Evolutionary conservation across 2,113 vertebrate species (phyloP), one percentile per base, ranked within the genome.

Genomic region (Marmota monax): DNA sequence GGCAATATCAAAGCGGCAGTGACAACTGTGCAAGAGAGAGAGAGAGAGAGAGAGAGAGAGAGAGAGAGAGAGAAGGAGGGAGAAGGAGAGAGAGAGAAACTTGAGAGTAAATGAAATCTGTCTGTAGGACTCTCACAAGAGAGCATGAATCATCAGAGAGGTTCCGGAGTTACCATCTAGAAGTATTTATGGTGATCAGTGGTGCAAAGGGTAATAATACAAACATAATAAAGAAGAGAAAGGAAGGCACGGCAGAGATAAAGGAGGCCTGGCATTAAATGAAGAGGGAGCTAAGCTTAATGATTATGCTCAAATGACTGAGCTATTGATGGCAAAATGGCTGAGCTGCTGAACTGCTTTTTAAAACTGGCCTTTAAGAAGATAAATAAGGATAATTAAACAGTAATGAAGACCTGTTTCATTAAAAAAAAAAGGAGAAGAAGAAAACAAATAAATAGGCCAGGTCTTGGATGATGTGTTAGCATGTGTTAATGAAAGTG

Each of bases 341-440:
- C 88, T 86, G 74, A 92, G 92, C 87, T 95, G 65, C 96, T 74
- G 93, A 96, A 96, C 87, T 90, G 92, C 96, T 96, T 97, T 94
- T 96, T 94, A 96, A 96, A 93, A 94, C 92, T 94, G 88, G 84
- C 97, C 95, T 96, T 97, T 98, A 93, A 96, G 94, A 95, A 98
- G 96, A 98, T 84, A 97, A 97, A 97, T 96, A 97, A 97, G 93
- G 94, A 95, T 94, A 96, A 97, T 97, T 95, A 97, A 93, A 65
- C 42, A 88, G 87, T 95, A 97, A 92, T 96, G 92, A 97, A 96
- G 93, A 96, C 96, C 74, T 17, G 32, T 94, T 97, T 96, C 88
- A 88, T 97, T 96, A 72, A 95, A 96, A 93, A 84, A 61, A 9
- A 34, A 42, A 83, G 37, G 20, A 79, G 48, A 67, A n/a, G 65